Base-by-base conservation (phyloP, 2,888 invertebrate genomes). In the Arge pagana region DNA sequence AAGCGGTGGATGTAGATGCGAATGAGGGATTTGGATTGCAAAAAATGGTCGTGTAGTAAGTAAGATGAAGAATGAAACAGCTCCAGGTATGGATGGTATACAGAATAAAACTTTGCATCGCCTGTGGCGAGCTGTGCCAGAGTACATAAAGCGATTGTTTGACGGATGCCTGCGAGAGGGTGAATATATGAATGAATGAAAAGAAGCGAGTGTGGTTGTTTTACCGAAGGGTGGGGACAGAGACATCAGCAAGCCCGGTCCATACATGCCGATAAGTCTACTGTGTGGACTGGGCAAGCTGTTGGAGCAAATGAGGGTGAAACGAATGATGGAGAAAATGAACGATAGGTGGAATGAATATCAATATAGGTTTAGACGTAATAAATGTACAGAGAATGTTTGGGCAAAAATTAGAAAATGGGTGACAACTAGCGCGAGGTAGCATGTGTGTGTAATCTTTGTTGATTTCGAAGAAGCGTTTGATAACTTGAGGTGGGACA, bases 241-340 rank as follows among this genome's bases (percentile, higher is more conserved):
- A n/a, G 50, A 50, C 11, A 21, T 11, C 1, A 39, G 21, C 1
- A 33, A 50, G 3, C 50, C 54, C 3, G 31, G 26, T 2, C 54
- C 57, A 1, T 57, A 59, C 15, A 28, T 56, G 11, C 57, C 57
- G 0, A 43, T 59, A 0, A 55, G 58, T 26, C 45, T 61, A 1
- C 51, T 61, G 0, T 30, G 57, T 3, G 35, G 53, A 0, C 1
- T 50, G 3, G 54, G 58, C 0, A 55, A 61, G 15, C 8, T 49
- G 16, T 11, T 40, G 16, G 16, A 40, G 16, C 3, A 11, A 8
- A 15, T 40, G 23, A 40, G 24, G 15, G 24, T 24, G 8, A 16
- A 15, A 11, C 24, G 16, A 1, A 28, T 59, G 6, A 55, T 57
- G 18, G n/a, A 28, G 11, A 5, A 59, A 3, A 48, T 58, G 0